Base-by-base conservation (phyloP, 2,888 invertebrate genomes). In the Agonopterix heracliana region DNA sequence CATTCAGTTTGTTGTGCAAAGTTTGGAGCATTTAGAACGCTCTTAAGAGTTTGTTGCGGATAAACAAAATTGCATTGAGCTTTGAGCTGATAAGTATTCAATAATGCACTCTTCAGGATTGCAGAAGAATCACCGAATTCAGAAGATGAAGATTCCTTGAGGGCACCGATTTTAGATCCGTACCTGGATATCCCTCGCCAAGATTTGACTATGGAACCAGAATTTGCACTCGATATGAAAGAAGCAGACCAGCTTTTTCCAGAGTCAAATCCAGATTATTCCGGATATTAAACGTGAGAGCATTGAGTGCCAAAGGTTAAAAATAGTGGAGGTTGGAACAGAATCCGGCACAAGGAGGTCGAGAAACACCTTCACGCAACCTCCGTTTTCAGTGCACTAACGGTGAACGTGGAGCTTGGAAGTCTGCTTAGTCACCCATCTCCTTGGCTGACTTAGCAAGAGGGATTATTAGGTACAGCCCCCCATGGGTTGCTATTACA, bases 291-390 rank as follows among this genome's bases (percentile, higher is more conserved):
- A 45, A 46, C 36, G 40, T 1, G 49, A 54, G 42, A 54, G 59
- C 12, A 54, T 54, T 1, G 41, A 45, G 9, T 57, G 61, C 35
- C 57, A 59, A 35, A 51, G 52, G 12, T 48, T 61, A n/a, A n/a
- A 2, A 53, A 50, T 1, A 36, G 50, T 0, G 47, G 48, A 0
- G 43, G 49, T 1, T 59, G 55, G 57, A 57, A 53, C 12, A 45
- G 51, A 9, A 49, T 57, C 10, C 8, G 57, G 9, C 56, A 58
- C 34, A 56, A 51, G 14, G 56, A 61, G 2, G 56, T 50, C 1
- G 49, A 46, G 9, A 56, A 61, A 12, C 45, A 38, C 8, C 40
- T 58, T n/a, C 56, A 52, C 8, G 57, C 54, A 3, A 35, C 57
- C 4, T 54, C 59, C 2, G 56, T 53, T 2, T 58, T 59, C 42